These are phyloP conservation scores for rat (Rattus norvegicus) DNA, from an alignment of 2,113 vertebrate genomes.

Conservation along the genomic window GRCr8 NC_086032.1:39707501-39708000, in stretches of 20 bases:
- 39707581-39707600: not conserved
- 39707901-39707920: not conserved
- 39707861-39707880: conserved; percentile 1
- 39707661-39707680: conserved; percentile 18
- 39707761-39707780: conserved; percentile 38
- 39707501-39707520: not conserved
- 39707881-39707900: not conserved
- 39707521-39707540: not conserved
- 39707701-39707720: conserved; percentile 19
- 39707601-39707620: not conserved
- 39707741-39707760: conserved; percentile 62
- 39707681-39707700: conserved; percentile 10
- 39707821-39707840: not conserved
- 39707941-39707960: not conserved
- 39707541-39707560: not conserved
- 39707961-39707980: not conserved
- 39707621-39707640: conserved; percentile 1
- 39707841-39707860: conserved; percentile 11
- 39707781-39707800: conserved; percentile 31
- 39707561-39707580: not conserved
- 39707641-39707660: not conserved
- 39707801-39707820: conserved; percentile 42
- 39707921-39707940: conserved; percentile 39
- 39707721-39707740: conserved; percentile 21
- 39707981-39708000: conserved; percentile 20